phyloP scores from a whole-genome alignment of 2,113 vertebrate genomes.

The Falcunculus frontatus region DNA sequence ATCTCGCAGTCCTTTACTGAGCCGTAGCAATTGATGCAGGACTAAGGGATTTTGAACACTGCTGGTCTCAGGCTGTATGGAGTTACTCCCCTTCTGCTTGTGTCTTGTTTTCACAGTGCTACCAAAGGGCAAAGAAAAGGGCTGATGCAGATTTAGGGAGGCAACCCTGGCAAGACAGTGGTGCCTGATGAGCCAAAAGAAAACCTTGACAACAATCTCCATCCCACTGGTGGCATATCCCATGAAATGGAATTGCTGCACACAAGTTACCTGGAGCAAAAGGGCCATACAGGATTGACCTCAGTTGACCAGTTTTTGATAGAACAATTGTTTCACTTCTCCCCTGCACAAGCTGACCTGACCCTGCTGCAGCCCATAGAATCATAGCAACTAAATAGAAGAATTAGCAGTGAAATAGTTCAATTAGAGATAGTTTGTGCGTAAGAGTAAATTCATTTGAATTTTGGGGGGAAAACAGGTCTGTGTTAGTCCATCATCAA shows the following conservation, averaged over 20 bases:
- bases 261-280: neutral
- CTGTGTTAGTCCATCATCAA: neutral
- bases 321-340: neutral
- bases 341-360: neutral
- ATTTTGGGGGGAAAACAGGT: neutral
- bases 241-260: neutral
- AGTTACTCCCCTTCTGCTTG: neutral
- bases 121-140: neutral
- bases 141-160: neutral
- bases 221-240: too few species aligned
- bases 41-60: neutral
- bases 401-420: neutral
- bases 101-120: neutral
- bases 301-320: neutral
- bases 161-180: neutral
- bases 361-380: neutral
- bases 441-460: neutral
- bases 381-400: neutral
- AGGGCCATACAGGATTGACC: neutral
- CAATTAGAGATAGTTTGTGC: neutral
- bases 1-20: neutral
- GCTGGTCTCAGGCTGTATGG: neutral
- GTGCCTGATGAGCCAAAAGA: neutral
- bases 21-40: neutral
- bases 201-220: neutral